phyloP scores from a whole-genome alignment of 2,797 vertebrate genomes.

The Apogon hyalosoma region DNA sequence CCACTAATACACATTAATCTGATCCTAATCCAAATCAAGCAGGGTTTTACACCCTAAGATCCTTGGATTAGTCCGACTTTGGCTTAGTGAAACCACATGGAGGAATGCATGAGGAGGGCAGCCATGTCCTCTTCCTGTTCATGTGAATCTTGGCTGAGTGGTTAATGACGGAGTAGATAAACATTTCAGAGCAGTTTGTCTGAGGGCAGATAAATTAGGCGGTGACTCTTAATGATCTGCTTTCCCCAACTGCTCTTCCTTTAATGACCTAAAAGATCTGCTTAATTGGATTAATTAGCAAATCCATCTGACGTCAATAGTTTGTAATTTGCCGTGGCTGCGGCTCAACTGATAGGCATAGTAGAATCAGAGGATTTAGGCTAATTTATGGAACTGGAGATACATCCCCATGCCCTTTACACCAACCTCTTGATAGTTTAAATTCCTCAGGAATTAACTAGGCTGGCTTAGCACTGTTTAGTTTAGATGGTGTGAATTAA shows the following conservation, averaged over 20 bases:
- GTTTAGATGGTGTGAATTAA: conserved; percentile 17
- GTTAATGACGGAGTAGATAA: conserved; percentile 76
- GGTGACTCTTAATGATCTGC: conserved; percentile 68
- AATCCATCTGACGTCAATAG: conserved; percentile 75
- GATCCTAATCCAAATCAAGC: conserved; percentile 79
- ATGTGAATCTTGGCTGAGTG: conserved; percentile 61
- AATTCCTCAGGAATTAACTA: conserved; percentile 62
- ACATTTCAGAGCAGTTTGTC: conserved; percentile 76
- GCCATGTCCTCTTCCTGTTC: conserved; percentile 51
- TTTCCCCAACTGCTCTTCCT: conserved; percentile 61
- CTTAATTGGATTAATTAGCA: conserved; percentile 84
- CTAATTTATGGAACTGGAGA: conserved; percentile 36
- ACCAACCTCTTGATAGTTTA: conserved; percentile 46
- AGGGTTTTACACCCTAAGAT: conserved; percentile 74
- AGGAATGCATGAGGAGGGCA: conserved; percentile 68
- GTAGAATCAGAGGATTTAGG: conserved; percentile 43
- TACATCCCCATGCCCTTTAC: conserved; percentile 12
- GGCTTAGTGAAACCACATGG: conserved; percentile 64
- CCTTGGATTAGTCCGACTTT: conserved; percentile 76
- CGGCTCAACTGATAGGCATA: conserved; percentile 53
- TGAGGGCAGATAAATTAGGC: conserved; percentile 71
- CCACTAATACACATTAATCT: conserved; percentile 78
- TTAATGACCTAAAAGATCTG: conserved; percentile 73
- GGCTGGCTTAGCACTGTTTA: conserved; percentile 33
- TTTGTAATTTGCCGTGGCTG: conserved; percentile 69